phyloP scores from a whole-genome alignment of 2,888 invertebrate genomes.

The Erynnis tages region DNA sequence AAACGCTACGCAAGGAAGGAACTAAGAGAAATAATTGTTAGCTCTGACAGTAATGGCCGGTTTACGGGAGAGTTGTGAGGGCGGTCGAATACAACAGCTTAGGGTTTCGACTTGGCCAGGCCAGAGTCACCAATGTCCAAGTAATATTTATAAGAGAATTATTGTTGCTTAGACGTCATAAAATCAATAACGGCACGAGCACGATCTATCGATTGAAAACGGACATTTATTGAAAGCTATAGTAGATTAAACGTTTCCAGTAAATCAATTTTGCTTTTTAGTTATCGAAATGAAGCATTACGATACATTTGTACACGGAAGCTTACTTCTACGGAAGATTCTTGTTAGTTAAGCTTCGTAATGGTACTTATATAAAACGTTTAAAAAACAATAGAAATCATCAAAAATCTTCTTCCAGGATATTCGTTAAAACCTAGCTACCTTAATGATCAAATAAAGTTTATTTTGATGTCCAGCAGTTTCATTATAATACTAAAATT shows the following conservation, averaged over 20 bases:
- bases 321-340: not conserved
- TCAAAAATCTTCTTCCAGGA: no score
- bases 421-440: no score
- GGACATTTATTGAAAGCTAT: conserved; percentile 24
- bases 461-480: no score
- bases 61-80: conserved; percentile 48
- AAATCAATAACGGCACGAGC: conserved; percentile 26
- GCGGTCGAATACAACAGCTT: conserved; percentile 33
- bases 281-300: conserved; percentile 18
- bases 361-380: no score
- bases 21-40: conserved; percentile 53
- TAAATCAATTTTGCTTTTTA: conserved; percentile 25
- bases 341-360: not conserved
- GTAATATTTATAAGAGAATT: conserved; percentile 30
- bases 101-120: conserved; percentile 26
- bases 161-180: conserved; percentile 19
- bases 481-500: no score
- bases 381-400: no score
- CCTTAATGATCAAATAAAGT: no score
- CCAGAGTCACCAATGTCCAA: conserved; percentile 32
- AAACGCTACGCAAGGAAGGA: conserved; percentile 43
- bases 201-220: conserved; percentile 28
- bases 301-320: conserved; percentile 5
- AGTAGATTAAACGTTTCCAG: conserved; percentile 26
- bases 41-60: conserved; percentile 47